Conservation (phyloP, 2,113 vertebrate genomes). For the Xiphorhynchus elegans region DNA sequence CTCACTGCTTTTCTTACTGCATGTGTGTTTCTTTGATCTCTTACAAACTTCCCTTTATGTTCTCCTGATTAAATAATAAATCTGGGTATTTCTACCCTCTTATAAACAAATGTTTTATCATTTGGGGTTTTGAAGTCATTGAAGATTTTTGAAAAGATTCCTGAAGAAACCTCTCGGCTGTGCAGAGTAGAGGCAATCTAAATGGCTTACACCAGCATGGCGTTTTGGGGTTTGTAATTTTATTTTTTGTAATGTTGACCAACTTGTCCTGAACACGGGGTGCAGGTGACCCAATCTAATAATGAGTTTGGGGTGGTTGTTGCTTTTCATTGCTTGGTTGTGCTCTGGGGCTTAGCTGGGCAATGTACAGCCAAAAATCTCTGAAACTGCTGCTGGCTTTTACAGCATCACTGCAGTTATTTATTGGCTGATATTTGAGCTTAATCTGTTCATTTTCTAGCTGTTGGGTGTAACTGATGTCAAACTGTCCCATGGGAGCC, state of each 20-base stretch:
- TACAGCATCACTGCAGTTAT: not conserved
- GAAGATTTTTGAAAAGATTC: not conserved
- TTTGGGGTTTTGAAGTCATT: not conserved
- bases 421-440: not conserved
- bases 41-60: slow-evolving; percentile 8
- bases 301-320: not conserved
- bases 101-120: not conserved
- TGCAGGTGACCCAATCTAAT: not conserved
- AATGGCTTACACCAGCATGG: not conserved
- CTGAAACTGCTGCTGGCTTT: not conserved
- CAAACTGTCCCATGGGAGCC: not conserved
- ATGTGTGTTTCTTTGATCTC: slow-evolving; percentile 16
- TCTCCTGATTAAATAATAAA: slow-evolving; percentile 39
- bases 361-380: not conserved
- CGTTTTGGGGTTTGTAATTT: not conserved
- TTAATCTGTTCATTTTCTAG: not conserved
- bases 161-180: not conserved
- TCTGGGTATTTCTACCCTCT: not conserved
- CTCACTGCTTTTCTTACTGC: not conserved
- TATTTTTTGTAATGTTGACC: not conserved
- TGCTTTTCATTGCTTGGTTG: not conserved
- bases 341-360: not conserved
- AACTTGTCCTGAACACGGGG: not conserved
- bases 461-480: not conserved
- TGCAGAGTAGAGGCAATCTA: not conserved